Base-by-base conservation (phyloP, 2,797 vertebrate species). In the Danio albolineatus region DNA sequence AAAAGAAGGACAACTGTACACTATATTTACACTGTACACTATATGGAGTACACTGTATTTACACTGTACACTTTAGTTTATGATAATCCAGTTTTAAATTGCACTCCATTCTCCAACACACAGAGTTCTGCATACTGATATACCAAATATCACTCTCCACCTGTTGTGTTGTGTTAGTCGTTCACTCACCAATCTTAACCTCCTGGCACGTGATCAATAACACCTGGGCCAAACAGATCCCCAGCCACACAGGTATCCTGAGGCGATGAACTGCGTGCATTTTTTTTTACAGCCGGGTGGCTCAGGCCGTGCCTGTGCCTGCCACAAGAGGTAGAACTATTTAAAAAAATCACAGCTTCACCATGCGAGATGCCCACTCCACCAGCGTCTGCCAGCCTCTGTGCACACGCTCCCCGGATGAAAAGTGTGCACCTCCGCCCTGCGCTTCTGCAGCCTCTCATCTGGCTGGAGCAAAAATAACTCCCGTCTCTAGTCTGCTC, bases 191-290 rank as follows among this genome's bases (percentile, higher is more conserved):
- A 7, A 79, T 89, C 70, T 88, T 86, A 51, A 74, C n/a, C 2
- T 90, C 86, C 82, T 94, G 93, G 83, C 91, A 87, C 80, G 73
- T 86, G 72, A 92, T 92, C 1, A 87, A 71, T 4, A 90, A 86
- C 86, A 94, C 90, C 90, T 90, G 93, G 62, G 85, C 86, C 85
- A 90, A 81, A 82, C 87, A 78, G 71, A 94, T 6, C 72, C 86
- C 85, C 85, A 93, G 88, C 83, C 88, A 91, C 41, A 90, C 2
- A 9, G 84, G 89, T 88, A 90, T 93, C 93, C 92, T 84, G 78
- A 82, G 85, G 74, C 51, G 73, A 51, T 82, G 19, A 5, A 80
- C 86, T 81, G 81, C 78, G 64, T 83, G 89, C 92, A 93, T 28
- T 28, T 28, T 28, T 28, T 85, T 87, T 88, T 87, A 83, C 56